phyloP scores from a whole-genome alignment of 2,888 invertebrate genomes.

The Drosophila birchii region DNA sequence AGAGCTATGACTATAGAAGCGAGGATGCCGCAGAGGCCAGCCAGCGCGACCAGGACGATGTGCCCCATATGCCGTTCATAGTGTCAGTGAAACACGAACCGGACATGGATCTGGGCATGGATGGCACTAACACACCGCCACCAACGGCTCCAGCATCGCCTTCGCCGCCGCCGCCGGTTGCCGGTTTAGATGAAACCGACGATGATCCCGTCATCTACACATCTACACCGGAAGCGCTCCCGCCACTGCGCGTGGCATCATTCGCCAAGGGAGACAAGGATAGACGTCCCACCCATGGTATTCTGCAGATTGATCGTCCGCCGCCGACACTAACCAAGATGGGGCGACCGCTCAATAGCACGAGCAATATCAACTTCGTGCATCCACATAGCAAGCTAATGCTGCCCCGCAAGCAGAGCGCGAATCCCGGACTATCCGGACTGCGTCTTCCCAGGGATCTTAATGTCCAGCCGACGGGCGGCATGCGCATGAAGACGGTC shows the following conservation, averaged over 20 bases:
- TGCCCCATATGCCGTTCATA: conserved; percentile 66
- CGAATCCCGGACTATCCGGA: conserved; percentile 11
- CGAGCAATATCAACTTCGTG: conserved; percentile 64
- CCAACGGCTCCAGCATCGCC: conserved; percentile 71
- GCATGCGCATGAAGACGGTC: conserved; percentile 69
- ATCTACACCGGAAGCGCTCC: conserved; percentile 22
- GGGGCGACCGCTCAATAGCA: conserved; percentile 56
- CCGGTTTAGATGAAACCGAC: conserved; percentile 22
- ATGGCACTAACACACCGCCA: conserved; percentile 68
- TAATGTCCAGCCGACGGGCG: conserved; percentile 59
- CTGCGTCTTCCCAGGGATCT: conserved; percentile 66
- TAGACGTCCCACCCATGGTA: conserved; percentile 49
- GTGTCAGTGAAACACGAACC: conserved; percentile 64
- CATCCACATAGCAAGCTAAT: conserved; percentile 72
- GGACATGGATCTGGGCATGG: conserved; percentile 64
- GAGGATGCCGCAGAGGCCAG: conserved; percentile 16
- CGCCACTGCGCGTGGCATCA: conserved; percentile 77
- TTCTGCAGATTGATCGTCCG: conserved; percentile 63
- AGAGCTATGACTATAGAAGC: conserved; percentile 44
- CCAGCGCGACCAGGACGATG: conserved; percentile 20
- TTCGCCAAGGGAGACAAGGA: conserved; percentile 71
- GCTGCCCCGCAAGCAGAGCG: conserved; percentile 62
- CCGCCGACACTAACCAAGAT: conserved; percentile 53
- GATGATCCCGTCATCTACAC: conserved; percentile 8
- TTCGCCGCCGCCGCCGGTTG: conserved; percentile 47